These are phyloP conservation scores for Gymnopithys bicolor DNA, from an alignment of 2,797 vertebrate species.

Conservation along the genomic window DNA sequence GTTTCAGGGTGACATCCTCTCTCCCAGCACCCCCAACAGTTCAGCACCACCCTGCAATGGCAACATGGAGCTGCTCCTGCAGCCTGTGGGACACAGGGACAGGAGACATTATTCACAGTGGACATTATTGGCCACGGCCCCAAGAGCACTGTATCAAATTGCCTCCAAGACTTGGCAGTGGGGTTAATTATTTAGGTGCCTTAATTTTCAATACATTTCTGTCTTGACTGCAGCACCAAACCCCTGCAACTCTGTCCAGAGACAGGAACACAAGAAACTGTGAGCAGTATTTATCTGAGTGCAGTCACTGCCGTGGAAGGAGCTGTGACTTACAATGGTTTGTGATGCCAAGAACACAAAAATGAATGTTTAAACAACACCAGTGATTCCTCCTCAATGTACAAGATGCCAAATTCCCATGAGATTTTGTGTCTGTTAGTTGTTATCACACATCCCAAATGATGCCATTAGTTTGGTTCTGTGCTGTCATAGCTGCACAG, in stretches of 20 bases:
- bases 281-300: slow-evolving; percentile 6
- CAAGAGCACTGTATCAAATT: slow-evolving; percentile 27
- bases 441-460: slow-evolving; percentile 13
- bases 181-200: slow-evolving; percentile 71
- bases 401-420: background rate
- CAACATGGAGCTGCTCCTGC: background rate
- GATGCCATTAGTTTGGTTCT: background rate
- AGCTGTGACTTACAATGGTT: background rate
- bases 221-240: slow-evolving; percentile 6
- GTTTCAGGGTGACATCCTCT: background rate
- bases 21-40: background rate
- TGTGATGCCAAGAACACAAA: background rate
- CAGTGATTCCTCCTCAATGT: background rate
- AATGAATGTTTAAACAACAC: slow-evolving; percentile 24
- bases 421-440: slow-evolving; percentile 36
- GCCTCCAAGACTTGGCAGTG: slow-evolving; percentile 10
- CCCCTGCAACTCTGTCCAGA: background rate
- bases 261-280: background rate
- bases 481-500: background rate
- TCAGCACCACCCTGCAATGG: background rate
- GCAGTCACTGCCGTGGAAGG: background rate
- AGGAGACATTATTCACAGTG: background rate
- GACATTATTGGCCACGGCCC: background rate
- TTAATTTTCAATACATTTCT: slow-evolving; percentile 43
- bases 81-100: background rate